Conservation (phyloP, 2,888 invertebrate species). For the Habrosyne pyritoides region DNA sequence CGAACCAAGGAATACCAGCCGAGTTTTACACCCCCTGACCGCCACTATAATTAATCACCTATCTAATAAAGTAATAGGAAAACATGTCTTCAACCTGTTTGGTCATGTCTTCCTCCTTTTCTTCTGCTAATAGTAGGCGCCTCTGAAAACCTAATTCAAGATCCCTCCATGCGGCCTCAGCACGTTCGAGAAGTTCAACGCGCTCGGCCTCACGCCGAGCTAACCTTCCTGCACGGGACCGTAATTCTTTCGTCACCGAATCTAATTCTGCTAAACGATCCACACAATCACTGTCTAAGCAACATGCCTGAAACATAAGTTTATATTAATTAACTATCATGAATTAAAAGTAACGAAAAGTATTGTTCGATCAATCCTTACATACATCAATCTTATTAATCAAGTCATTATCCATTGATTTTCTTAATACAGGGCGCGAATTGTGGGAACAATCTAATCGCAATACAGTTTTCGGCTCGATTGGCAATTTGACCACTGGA, state of each 20-base stretch:
- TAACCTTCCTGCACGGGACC: slow-evolving; percentile 51
- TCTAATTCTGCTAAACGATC: slow-evolving; percentile 53
- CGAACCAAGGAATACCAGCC: too few species aligned
- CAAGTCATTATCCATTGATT: slow-evolving; percentile 33
- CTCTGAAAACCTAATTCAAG: slow-evolving; percentile 66
- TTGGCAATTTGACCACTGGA: slow-evolving; percentile 63
- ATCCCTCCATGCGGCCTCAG: slow-evolving; percentile 71
- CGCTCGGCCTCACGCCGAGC: slow-evolving; percentile 65
- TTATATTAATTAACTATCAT: slow-evolving; percentile 11
- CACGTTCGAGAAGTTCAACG: slow-evolving; percentile 63
- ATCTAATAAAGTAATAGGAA: neutral
- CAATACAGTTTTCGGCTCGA: slow-evolving; percentile 61
- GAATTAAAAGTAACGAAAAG: neutral
- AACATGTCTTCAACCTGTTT: slow-evolving; percentile 45
- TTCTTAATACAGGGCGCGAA: slow-evolving; percentile 18
- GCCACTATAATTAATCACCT: too few species aligned
- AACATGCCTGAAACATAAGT: slow-evolving; percentile 52
- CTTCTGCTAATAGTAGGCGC: slow-evolving; percentile 50
- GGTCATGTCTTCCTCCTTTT: slow-evolving; percentile 60
- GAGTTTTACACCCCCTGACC: too few species aligned
- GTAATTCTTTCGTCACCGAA: slow-evolving; percentile 46
- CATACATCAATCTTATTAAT: slow-evolving; percentile 57
- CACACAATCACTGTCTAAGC: slow-evolving; percentile 49
- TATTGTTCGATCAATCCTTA: slow-evolving; percentile 5
- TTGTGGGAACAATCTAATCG: slow-evolving; percentile 36